Base-by-base conservation (phyloP, 92 coral and sea anemone genomes). In the Pocillopora grandis region DNA sequence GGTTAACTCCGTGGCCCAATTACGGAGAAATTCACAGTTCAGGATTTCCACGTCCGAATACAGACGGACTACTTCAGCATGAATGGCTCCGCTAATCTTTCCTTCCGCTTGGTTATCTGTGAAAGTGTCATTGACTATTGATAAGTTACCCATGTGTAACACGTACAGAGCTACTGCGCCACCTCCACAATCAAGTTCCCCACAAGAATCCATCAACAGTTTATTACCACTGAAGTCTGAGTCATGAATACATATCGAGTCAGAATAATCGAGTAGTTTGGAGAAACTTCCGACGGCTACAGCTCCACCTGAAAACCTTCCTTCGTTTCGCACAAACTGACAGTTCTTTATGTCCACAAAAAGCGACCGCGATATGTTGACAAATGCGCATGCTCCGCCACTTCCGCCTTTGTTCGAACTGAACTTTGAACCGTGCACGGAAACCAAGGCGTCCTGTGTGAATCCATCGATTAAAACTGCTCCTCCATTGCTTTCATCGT, bases 361-460 rank as follows among this genome's bases (percentile, higher is more conserved):
- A 23, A 80, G 58, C 11, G 68, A 69, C 66, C 66, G 18, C 18
- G 2, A 1, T 17, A 71, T 7, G 68, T 80, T 18, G 17, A 33
- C 8, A 27, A 80, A 21, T 9, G 85, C 76, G 59, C 65, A 68
- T 56, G 85, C 85, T 49, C 85, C 85, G n/a, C 85, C 85, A 57
- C 58, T 58, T 0, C 19, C 31, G 16, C 66, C 85, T 18, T 2
- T 36, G 66, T 80, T 80, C n/a, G 76, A 68, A 16, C 11, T 69
- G 49, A 80, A 80, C 17, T 58, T 69, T 71, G 85, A 69, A 52
- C 76, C 68, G 65, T 72, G 56, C 66, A 80, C 18, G 56, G 31
- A 69, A 48, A 80, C 66, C 57, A 59, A 23, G 19, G 85, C 85
- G 56, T 70, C 35, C 52, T n/a, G 58, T 58, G 10, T 80, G 10